These are phyloP conservation scores for Barypeithes pellucidus DNA, from an alignment of 2,888 invertebrate species.

Conservation along the genomic window DNA sequence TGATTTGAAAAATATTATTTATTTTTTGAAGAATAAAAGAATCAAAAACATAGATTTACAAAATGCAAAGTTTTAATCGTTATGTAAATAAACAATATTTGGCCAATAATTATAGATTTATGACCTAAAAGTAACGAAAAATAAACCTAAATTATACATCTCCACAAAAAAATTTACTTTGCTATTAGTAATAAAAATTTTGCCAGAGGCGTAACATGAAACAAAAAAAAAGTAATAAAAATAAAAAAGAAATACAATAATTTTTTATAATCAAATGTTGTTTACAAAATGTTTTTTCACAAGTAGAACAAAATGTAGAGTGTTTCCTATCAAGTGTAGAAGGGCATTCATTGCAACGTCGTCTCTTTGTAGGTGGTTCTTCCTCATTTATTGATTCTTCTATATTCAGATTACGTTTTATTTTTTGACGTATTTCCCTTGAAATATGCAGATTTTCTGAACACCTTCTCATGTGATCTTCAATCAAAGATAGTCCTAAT, in stretches of 20 bases:
- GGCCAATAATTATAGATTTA: too few relatives aligned
- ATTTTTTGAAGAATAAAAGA: slow-evolving; percentile 15
- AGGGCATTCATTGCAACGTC: slow-evolving; percentile 27
- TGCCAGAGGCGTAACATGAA: slow-evolving; percentile 22
- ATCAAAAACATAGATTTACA: slow-evolving; percentile 13
- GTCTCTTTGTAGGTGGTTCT: not conserved
- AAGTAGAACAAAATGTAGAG: slow-evolving; percentile 10
- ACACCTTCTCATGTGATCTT: slow-evolving; percentile 20
- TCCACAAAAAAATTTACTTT: slow-evolving; percentile 1
- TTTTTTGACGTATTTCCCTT: slow-evolving; percentile 25
- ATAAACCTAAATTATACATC: slow-evolving; percentile 18
- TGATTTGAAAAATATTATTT: slow-evolving; percentile 19
- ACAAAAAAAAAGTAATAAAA: not conserved
- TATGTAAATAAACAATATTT: slow-evolving; percentile 15
- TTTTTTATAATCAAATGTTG: slow-evolving; percentile 24
- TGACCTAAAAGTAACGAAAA: slow-evolving; percentile 16
- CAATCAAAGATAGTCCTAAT: slow-evolving; percentile 20
- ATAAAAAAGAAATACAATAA: slow-evolving; percentile 16
- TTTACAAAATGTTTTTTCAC: slow-evolving; percentile 35
- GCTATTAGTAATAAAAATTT: slow-evolving; percentile 12
- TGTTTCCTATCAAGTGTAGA: slow-evolving; percentile 20
- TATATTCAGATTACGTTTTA: slow-evolving; percentile 23
- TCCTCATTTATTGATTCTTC: slow-evolving; percentile 16
- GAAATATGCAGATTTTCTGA: slow-evolving; percentile 30
- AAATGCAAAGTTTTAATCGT: slow-evolving; percentile 18